Base-by-base conservation (phyloP, 2,888 invertebrate genomes). In the Agrochola macilenta region DNA sequence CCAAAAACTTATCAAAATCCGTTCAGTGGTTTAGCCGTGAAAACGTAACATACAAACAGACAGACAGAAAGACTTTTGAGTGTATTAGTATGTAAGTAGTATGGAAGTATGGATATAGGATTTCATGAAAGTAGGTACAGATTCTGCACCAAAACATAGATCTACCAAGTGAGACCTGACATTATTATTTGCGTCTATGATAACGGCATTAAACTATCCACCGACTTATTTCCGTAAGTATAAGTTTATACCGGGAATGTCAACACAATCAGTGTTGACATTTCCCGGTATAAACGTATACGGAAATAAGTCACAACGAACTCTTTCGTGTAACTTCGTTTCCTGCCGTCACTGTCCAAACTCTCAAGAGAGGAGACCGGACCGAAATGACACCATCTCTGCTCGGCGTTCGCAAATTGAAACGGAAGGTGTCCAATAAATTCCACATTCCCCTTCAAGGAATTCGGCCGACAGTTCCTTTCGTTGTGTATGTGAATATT, bases 351-450 rank as follows among this genome's bases (percentile, higher is more conserved):
- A 82, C 76, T 82, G 81, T 79, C 83, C 76, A 77, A 83, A 85
- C 80, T 83, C 86, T 82, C 84, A 43, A 79, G 87, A 83, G 84
- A 71, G 76, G 79, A 74, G 80, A 81, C 76, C 83, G 77, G 78
- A 58, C 78, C 76, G 76, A 78, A 93, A 91, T 90, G 92, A 91
- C 92, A 90, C 92, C 91, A 92, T 93, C 92, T 91, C 90, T 89
- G 89, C 91, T 89, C 89, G 89, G 88, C 89, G 81, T 76, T 92
- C 90, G 91, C 94, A 95, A 95, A 95, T 95, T 95, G 95, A 95
- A 95, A 95, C 95, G 93, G 93, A 95, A 95, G 95, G 94, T 95
- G 94, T 93, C 93, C 91, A 93, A 95, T 95, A 95, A 95, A 95
- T 94, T 95, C 90, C 90, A 83, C 92, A 91, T 89, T 89, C 87